Conservation (phyloP, 2,797 vertebrate species). For the Dipus sagitta region DNA sequence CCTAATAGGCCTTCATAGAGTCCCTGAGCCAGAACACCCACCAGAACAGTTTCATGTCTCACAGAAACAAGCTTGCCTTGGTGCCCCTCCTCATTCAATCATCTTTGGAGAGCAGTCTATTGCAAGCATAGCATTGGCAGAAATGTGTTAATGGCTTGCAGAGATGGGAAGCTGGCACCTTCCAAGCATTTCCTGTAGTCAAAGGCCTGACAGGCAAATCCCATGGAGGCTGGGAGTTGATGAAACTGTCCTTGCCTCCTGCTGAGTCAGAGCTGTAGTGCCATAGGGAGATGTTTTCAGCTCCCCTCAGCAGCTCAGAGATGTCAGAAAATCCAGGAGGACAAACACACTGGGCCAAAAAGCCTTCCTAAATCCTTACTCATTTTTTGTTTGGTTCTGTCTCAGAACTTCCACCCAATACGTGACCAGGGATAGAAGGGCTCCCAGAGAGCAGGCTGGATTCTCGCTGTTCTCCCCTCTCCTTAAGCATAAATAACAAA, state of each 20-base stretch:
- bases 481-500: not conserved
- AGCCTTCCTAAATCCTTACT: not conserved
- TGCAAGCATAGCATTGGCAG: not conserved
- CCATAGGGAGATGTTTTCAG: not conserved
- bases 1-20: not conserved
- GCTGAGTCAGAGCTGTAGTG: not conserved
- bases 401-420: not conserved
- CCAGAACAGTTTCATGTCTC: not conserved
- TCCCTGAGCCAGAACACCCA: not conserved
- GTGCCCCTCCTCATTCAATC: not conserved
- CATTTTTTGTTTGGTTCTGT: not conserved
- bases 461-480: not conserved
- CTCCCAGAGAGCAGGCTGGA: not conserved
- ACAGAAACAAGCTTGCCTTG: not conserved
- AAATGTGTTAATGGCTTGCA: not conserved
- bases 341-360: not conserved
- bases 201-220: not conserved
- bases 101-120: not conserved
- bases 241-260: not conserved
- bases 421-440: not conserved
- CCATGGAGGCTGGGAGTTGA: not conserved
- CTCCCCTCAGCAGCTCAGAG: not conserved
- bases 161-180: not conserved
- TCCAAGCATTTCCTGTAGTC: not conserved
- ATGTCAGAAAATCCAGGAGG: not conserved